Evolutionary conservation across 2,113 vertebrate genomes (phyloP), one percentile per base, ranked within the genome.

Genomic region (Brachypodius melanocephalos): DNA sequence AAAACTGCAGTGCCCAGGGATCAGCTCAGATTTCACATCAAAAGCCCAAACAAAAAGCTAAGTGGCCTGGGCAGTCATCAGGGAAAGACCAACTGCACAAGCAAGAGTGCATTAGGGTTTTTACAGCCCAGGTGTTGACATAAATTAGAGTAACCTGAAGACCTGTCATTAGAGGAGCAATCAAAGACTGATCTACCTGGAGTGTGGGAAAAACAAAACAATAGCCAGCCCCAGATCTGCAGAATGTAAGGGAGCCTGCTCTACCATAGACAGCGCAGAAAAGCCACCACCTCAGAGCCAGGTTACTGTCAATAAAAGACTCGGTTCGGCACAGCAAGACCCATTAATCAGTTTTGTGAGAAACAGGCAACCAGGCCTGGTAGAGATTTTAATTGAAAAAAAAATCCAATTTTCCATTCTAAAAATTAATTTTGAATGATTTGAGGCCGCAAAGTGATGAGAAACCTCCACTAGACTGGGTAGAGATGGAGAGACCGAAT

Each of bases 21-120:
- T 92, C 61, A 93, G 80, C 77, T 95, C 90, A 74, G 59, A 75
- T 89, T 93, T 94, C 91, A 92, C 79, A 95, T 92, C 77, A 95
- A 95, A 95, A 93, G 84, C 52, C 22, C 69, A 74, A 93, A 75
- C 19, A 92, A 90, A 90, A 93, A 51, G 24, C 54, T 86, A 79
- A 93, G 65, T 48, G 48, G 52, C 51, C 18, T 34, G 55, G 31
- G 80, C 68, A 84, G 63, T 43, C 59, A 69, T 74, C 59, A 74
- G 75, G 59, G 55, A 86, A 92, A 91, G 51, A 71, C 38, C 63
- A 90, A 82, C 63, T 83, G 57, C 62, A 86, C 28, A 69, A 45
- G 89, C 76, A 89, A 61, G 57, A 74, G 46, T 40, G 42, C 51
- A 63, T 74, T 81, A 51, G 66, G 59, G 51, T 16, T 92, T 96